Evolutionary conservation across 2,888 invertebrate species (phyloP), one percentile per base, ranked within the genome.

Genomic region (Thalpophila matura): DNA sequence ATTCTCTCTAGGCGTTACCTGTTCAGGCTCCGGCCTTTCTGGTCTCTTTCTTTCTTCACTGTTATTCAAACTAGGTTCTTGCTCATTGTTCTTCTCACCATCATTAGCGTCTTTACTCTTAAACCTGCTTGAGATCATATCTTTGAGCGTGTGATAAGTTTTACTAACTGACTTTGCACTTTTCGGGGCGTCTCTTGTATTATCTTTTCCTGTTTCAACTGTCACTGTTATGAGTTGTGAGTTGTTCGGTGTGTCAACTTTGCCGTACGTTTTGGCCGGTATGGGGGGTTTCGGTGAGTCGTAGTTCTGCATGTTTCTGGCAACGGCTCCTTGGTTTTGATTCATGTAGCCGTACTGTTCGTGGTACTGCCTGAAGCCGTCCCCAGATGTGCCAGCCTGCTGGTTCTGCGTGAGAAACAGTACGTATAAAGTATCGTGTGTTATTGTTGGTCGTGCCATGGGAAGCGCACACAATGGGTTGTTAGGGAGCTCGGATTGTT

Each of bases 71-170:
- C 95, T 91, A 0, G 91, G 83, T 76, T 95, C 94, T 40, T 92
- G 93, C 37, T 96, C 96, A 55, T 90, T 91, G 37, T 85, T 88
- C 62, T 92, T 95, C 24, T 96, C 96, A 1, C 60, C 55, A 56
- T 96, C 96, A 82, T 90, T 95, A 42, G 90, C 96, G 24, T 95
- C 95, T 85, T 96, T 96, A 78, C 95, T 96, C 81, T 97, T 97
- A 87, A 98, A 97, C 82, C 97, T 96, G 87, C 97, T 97, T 20
- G 97, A 97, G 84, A 98, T 97, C 95, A 98, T 97, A 82, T 97
- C 97, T 94, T 97, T 97, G 67, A 98, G 96, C 4, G 97, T 97
- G 86, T 98, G 97, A 84, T 97, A 97, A 0, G 97, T 97, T 90
- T 97, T 97, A 43, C 97, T 96, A 61, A 97, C 96, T n/a, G 97